Percentiles rank a stretch among this genome's conserved stretches.
These are phyloP conservation scores for Pseudanteris insignis DNA, from an alignment of 2,888 invertebrate genomes.

Conservation along the genomic window DNA sequence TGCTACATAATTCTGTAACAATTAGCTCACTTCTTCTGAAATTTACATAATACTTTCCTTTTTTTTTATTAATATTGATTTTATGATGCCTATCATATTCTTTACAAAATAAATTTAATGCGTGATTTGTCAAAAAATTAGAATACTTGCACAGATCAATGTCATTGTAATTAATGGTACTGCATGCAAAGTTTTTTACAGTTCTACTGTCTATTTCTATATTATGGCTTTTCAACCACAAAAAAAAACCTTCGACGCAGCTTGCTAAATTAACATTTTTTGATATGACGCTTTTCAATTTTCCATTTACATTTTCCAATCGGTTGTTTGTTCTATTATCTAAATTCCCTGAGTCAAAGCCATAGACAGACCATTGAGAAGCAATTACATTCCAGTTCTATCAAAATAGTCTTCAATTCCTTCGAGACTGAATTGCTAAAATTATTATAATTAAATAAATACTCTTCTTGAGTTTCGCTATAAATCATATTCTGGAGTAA, in stretches of 20 bases:
- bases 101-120: background rate
- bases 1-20: background rate
- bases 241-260: background rate
- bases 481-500: no score
- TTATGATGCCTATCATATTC: background rate
- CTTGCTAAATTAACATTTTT: background rate
- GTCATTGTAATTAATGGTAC: background rate
- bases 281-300: conserved; percentile 3
- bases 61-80: background rate
- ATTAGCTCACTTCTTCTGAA: background rate
- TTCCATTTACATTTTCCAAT: conserved; percentile 9
- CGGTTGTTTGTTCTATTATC: conserved; percentile 3
- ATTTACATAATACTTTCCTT: background rate
- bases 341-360: conserved; percentile 1
- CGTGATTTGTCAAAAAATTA: background rate
- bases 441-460: background rate
- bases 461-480: background rate
- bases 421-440: background rate
- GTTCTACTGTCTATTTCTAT: background rate
- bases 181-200: background rate
- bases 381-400: no score
- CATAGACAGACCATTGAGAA: background rate
- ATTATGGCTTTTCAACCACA: background rate
- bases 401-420: background rate
- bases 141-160: background rate